Percentiles rank a stretch among this genome's conserved stretches.
These are phyloP conservation scores for Tursiops truncatus DNA, from an alignment of 2,113 vertebrate genomes.

Conservation along the genomic window DNA sequence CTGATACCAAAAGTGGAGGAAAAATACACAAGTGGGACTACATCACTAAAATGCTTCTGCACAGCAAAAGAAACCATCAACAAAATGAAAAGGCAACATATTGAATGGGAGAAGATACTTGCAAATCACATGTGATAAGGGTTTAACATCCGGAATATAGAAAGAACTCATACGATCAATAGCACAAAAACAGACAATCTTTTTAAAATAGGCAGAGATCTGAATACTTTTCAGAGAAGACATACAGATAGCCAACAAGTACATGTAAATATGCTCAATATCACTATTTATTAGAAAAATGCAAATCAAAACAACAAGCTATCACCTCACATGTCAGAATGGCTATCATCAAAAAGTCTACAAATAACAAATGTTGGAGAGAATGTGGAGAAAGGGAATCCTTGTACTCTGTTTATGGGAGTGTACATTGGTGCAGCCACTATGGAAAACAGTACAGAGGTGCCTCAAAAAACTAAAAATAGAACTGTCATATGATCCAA, in stretches of 20 bases:
- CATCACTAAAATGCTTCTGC: background rate
- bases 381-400: background rate
- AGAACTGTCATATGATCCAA: background rate
- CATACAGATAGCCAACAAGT: background rate
- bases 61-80: background rate
- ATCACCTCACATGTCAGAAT: background rate
- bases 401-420: background rate
- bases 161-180: background rate
- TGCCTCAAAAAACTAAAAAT: background rate
- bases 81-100: background rate
- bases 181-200: background rate
- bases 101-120: background rate
- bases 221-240: background rate
- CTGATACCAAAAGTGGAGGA: background rate
- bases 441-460: background rate
- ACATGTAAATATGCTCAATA: background rate
- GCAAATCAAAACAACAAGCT: background rate
- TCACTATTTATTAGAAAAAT: background rate
- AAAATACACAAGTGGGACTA: background rate
- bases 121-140: background rate
- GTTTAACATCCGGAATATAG: background rate
- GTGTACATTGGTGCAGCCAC: background rate
- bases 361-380: background rate
- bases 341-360: background rate
- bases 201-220: background rate